Evolutionary conservation across 2,888 invertebrate genomes (phyloP), one percentile per base, ranked within the genome.

Genomic region (Pyrrhia umbra): DNA sequence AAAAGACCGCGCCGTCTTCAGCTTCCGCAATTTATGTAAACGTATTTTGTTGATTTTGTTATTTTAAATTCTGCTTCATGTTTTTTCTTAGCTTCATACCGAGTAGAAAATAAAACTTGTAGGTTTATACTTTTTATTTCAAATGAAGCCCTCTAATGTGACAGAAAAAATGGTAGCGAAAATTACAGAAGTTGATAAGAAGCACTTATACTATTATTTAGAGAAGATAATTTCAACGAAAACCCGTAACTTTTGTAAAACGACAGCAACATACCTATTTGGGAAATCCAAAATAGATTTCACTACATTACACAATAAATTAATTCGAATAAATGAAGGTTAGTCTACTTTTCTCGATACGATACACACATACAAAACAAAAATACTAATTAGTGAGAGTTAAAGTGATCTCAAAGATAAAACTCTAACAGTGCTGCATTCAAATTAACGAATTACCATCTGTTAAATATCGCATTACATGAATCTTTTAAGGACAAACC

Each of bases 401-500:
- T 34, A 60, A 34, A 58, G 18, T 18, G 60, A 69, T 73, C 67
- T 27, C 15, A 30, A 21, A 71, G 81, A 79, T 75, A 67, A 66
- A 45, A 63, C 46, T 54, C 52, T 65, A 55, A 66, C 79, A 68
- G 46, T 47, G 64, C 60, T 67, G 81, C 79, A 79, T 79, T 75
- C 71, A 75, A 79, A 79, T 75, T 54, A 72, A 67, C 63, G 45
- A 78, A 78, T 79, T 80, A 78, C 54, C 75, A 78, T 78, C 70
- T 65, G 71, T 71, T 79, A 71, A 63, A 78, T 81, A 78, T 78
- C 79, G 54, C 71, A 78, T 80, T 68, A 78, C 79, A 69, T 67
- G 79, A 71, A 81, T 79, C 65, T 79, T 62, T 69, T 58, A 52
- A 78, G 56, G 64, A 51, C 65, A 61, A 51, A 21, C 46, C 21